Conservation (phyloP, 2,797 vertebrate genomes). For the Enteromius thamalakanensis region DNA sequence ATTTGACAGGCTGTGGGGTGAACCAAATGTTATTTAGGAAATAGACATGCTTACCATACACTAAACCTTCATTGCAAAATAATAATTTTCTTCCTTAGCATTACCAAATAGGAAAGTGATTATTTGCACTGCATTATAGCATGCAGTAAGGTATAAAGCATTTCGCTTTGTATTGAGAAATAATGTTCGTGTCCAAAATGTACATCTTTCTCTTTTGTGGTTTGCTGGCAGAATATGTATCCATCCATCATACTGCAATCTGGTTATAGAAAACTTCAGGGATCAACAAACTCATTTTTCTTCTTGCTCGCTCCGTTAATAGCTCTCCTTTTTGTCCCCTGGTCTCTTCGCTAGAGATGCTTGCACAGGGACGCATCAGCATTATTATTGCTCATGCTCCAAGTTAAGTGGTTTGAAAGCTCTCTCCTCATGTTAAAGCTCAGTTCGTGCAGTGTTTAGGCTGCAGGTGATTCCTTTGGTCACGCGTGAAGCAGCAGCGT, state of each 20-base stretch:
- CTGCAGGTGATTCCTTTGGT: slow-evolving; percentile 16
- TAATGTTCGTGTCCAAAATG: not conserved
- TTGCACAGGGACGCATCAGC: not conserved
- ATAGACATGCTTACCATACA: not conserved
- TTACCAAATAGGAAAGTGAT: not conserved
- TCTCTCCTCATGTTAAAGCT: not conserved
- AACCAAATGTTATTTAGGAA: not conserved
- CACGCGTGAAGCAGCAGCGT: too few relatives aligned
- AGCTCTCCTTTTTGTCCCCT: not conserved
- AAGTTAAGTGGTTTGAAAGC: not conserved
- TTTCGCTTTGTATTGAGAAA: not conserved
- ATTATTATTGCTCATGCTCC: not conserved
- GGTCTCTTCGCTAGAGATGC: not conserved
- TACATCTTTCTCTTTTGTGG: not conserved
- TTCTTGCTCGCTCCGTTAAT: not conserved
- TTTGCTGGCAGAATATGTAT: not conserved
- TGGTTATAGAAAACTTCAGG: not conserved
- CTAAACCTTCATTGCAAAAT: not conserved
- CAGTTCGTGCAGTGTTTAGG: slow-evolving; percentile 22
- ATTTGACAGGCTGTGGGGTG: not conserved
- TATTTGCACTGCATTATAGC: not conserved
- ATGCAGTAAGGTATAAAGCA: not conserved
- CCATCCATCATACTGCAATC: not conserved
- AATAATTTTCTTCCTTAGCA: not conserved
- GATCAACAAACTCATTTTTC: not conserved